Evolutionary conservation across 2,888 invertebrate species (phyloP), one percentile per base, ranked within the genome.

Genomic region (Cheilosia vernalis): DNA sequence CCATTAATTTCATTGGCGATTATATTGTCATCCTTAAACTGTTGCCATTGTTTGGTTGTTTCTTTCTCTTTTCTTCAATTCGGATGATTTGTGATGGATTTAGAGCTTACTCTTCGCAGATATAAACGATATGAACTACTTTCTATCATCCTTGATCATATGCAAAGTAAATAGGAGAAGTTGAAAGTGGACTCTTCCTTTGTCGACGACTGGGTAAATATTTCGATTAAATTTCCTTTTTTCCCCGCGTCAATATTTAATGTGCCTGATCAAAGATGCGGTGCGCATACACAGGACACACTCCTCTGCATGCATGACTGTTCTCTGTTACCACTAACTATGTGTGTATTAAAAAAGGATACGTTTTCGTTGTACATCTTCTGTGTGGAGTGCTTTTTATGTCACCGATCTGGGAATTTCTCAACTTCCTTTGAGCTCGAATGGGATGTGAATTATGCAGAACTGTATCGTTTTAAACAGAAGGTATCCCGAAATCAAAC

Each of bases 1-100:
- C 17, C 67, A 83, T 83, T 78, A 61, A 83, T 78, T 78, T 73
- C 66, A 61, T 27, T 51, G 72, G 66, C 73, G 83, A 83, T 83
- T 83, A 83, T 63, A 56, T 61, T 78, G 78, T 78, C 83, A 66
- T 61, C 51, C 58, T 78, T 61, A 37, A 83, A 66, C 40, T 53
- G 55, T 61, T 55, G 33, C 30, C 24, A 37, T 24, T 56, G 24
- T 27, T 19, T 63, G 15, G 19, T 13, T 56, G 21, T n/a, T n/a
- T n/a, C 47, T 21, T 21, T 24, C 2, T 2, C 24, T 37, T 37
- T 33, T n/a, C 10, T 40, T 19, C 51, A 27, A 21, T 56, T 56
- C 33, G 13, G 27, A 55, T 64, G 15, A 63, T 55, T 73, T 63
- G 61, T 60, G 55, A 56, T 33, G 58, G 51, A 40, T 60, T 76